These are phyloP conservation scores for Ictalurus furcatus DNA, from an alignment of 2,113 vertebrate species.

Conservation along the genomic window DNA sequence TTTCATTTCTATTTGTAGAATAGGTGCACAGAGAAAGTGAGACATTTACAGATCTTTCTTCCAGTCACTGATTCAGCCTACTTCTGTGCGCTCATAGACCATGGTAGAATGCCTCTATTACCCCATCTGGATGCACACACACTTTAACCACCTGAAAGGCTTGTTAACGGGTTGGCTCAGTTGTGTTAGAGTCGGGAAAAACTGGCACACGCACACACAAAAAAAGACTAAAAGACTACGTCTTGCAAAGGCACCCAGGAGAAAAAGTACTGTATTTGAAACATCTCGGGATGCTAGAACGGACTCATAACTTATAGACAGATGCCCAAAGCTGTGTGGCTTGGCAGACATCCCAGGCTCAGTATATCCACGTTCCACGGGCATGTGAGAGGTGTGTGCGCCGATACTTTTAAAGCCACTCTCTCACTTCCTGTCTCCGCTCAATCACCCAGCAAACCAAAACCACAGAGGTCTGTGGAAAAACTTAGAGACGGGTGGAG, in stretches of 20 bases:
- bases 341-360: slow-evolving; percentile 32
- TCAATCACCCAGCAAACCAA: slow-evolving; percentile 27
- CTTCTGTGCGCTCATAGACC: not conserved
- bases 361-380: slow-evolving; percentile 20
- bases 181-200: too few species aligned
- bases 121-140: not conserved
- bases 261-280: not conserved
- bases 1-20: not conserved
- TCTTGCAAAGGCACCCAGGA: slow-evolving; percentile 2
- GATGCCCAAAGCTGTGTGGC: slow-evolving; percentile 22
- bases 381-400: slow-evolving; percentile 30
- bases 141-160: not conserved
- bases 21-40: not conserved
- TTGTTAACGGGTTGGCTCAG: not conserved
- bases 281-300: slow-evolving; percentile 16
- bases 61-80: not conserved
- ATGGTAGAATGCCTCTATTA: not conserved
- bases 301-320: slow-evolving; percentile 16
- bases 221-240: not conserved
- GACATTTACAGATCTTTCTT: not conserved
- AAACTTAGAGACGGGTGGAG: slow-evolving; percentile 2
- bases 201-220: too few species aligned
- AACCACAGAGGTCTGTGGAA: slow-evolving; percentile 31
- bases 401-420: slow-evolving; percentile 23
- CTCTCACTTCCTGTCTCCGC: not conserved